Conservation (phyloP, 2,113 vertebrate species). For the Phalacrocorax aristotelis region DNA sequence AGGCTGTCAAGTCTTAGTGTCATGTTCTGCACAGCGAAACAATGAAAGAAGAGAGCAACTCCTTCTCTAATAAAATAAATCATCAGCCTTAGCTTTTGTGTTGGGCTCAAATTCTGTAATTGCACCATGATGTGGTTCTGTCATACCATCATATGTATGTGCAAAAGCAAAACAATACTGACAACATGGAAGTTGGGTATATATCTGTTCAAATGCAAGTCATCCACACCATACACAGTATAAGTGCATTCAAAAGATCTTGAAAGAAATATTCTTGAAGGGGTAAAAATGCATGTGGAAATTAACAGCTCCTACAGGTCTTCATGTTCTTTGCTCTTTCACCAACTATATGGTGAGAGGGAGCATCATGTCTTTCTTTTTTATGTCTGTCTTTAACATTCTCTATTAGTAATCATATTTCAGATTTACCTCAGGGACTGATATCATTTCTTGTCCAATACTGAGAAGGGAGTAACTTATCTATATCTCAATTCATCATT, state of each 20-base stretch:
- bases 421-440: neutral
- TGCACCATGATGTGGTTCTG: neutral
- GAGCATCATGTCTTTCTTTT: neutral
- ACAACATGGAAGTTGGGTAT: neutral
- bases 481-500: neutral
- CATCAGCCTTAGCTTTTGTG: neutral
- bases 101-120: neutral
- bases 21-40: neutral
- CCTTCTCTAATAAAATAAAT: neutral
- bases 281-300: neutral
- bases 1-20: neutral
- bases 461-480: neutral
- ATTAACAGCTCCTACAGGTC: neutral
- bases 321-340: neutral
- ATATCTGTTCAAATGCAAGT: neutral
- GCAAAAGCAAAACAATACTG: neutral
- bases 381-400: neutral
- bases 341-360: neutral
- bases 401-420: neutral
- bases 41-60: neutral
- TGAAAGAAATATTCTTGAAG: neutral
- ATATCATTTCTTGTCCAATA: neutral
- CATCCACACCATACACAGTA: no score
- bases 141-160: accelerated
- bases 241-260: neutral